phyloP scores from a whole-genome alignment of 2,113 vertebrate species.

The Pimephales promelas region DNA sequence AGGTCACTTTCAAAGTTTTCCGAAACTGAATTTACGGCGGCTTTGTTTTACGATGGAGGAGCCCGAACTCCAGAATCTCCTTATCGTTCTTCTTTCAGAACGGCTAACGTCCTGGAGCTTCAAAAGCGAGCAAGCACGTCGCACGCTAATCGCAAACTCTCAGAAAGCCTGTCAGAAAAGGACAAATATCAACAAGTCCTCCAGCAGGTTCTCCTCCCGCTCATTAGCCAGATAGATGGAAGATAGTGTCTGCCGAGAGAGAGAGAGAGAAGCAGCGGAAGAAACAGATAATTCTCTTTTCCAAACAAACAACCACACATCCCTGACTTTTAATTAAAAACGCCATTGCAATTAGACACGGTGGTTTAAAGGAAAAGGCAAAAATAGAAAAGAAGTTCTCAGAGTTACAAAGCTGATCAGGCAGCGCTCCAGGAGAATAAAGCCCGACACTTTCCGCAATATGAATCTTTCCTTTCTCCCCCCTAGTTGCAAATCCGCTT shows the following conservation, averaged over 20 bases:
- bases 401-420: slow-evolving; percentile 74
- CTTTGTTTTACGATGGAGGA: slow-evolving; percentile 14
- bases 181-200: slow-evolving; percentile 79
- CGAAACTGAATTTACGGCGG: background rate
- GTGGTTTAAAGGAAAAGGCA: slow-evolving; percentile 74
- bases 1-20: slow-evolving; percentile 20
- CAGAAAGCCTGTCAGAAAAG: slow-evolving; percentile 71
- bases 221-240: slow-evolving; percentile 80
- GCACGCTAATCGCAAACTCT: slow-evolving; percentile 67
- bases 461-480: slow-evolving; percentile 57
- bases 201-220: slow-evolving; percentile 69
- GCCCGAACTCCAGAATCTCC: slow-evolving; percentile 51
- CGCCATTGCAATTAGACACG: slow-evolving; percentile 81
- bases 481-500: slow-evolving; percentile 74
- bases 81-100: slow-evolving; percentile 69
- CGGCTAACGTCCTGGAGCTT: slow-evolving; percentile 58
- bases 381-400: slow-evolving; percentile 71
- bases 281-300: slow-evolving; percentile 75
- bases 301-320: slow-evolving; percentile 80
- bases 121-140: slow-evolving; percentile 55
- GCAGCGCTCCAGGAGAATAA: slow-evolving; percentile 73
- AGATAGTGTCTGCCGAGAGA: slow-evolving; percentile 68
- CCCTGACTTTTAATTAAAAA: slow-evolving; percentile 84
- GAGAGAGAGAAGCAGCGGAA: slow-evolving; percentile 62
- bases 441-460: slow-evolving; percentile 71